A percentile compares a stretch with the other conserved stretches of the same genome.
phyloP scores from a whole-genome alignment of 2,797 vertebrate species.

The Lateolabrax maculatus region DNA sequence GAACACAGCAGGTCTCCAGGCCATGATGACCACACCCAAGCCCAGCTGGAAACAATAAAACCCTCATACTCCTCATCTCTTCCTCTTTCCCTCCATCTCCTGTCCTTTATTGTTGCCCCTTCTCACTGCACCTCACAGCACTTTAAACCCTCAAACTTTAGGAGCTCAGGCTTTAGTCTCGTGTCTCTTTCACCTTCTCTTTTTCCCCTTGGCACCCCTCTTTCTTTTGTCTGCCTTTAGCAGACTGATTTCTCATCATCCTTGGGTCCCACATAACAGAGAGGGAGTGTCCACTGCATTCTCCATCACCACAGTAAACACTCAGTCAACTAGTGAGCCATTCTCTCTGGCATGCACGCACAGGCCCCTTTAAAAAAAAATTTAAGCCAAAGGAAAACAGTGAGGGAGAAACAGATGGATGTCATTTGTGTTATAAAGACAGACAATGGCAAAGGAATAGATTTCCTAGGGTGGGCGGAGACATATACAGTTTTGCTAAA shows the following conservation, averaged over 20 bases:
- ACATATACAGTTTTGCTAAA: constrained; percentile 18
- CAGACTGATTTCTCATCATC: constrained; percentile 40
- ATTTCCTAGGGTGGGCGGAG: constrained; percentile 12
- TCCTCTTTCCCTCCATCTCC: constrained; percentile 49
- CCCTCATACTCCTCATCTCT: constrained; percentile 64
- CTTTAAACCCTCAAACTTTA: background rate
- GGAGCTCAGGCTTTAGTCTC: background rate
- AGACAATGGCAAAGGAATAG: constrained; percentile 40
- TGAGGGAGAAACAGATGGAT: constrained; percentile 74
- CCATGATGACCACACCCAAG: constrained; percentile 80
- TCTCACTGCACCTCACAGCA: constrained; percentile 29
- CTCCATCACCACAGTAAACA: constrained; percentile 81
- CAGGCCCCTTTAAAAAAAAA: constrained; percentile 64
- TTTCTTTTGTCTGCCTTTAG: constrained; percentile 42
- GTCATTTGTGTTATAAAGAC: constrained; percentile 61
- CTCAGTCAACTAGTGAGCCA: constrained; percentile 73
- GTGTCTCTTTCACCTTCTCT: background rate
- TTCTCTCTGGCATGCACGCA: constrained; percentile 76
- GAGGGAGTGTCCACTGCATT: constrained; percentile 74
- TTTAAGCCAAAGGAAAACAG: constrained; percentile 53
- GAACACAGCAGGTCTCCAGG: constrained; percentile 76
- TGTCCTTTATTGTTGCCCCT: constrained; percentile 27
- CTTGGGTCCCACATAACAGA: constrained; percentile 26
- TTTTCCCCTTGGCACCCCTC: background rate
- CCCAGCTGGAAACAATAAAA: constrained; percentile 85